Conservation (phyloP, 2,797 vertebrate species). For the Semaprochilodus insignis region DNA sequence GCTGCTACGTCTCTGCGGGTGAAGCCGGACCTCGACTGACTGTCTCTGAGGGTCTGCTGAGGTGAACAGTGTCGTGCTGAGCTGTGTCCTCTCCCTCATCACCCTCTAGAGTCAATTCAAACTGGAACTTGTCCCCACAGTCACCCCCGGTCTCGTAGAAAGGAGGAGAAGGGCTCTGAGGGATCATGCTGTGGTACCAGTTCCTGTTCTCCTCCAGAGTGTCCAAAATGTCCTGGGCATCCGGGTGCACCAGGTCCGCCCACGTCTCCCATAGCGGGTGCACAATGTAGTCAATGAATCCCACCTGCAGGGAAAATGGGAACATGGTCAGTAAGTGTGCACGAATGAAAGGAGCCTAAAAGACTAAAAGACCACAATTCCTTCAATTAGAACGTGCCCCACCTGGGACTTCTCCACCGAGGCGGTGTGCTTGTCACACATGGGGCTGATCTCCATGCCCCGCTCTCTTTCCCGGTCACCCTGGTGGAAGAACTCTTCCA, state of each 20-base stretch:
- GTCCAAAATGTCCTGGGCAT: slow-evolving; percentile 97
- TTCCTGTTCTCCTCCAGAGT: slow-evolving; percentile 97
- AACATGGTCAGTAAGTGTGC: neutral
- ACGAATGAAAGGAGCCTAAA: too few species aligned
- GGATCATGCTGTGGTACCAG: slow-evolving; percentile 99
- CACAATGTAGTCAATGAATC: slow-evolving; percentile 98
- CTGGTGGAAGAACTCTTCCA: slow-evolving; percentile 99
- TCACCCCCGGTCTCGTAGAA: slow-evolving; percentile 87
- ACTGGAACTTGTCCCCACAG: slow-evolving; percentile 91
- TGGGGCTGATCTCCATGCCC: slow-evolving; percentile 98
- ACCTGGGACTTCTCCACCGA: slow-evolving; percentile 99
- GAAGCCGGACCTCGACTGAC: slow-evolving; percentile 26
- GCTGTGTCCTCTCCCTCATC: slow-evolving; percentile 78
- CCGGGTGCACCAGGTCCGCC: slow-evolving; percentile 97
- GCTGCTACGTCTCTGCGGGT: slow-evolving; percentile 57
- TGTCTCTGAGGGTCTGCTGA: slow-evolving; percentile 70
- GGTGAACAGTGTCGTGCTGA: slow-evolving; percentile 73
- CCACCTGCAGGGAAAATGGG: slow-evolving; percentile 79
- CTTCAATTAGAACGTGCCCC: slow-evolving; percentile 17
- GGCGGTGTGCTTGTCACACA: slow-evolving; percentile 98
- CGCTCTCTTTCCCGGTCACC: slow-evolving; percentile 94
- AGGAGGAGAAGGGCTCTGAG: slow-evolving; percentile 95
- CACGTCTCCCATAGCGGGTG: slow-evolving; percentile 99
- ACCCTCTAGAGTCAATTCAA: slow-evolving; percentile 90
- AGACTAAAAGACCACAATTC: neutral